Evolutionary conservation across 53 echinoderm and acorn worm genomes (phyloP).

Genomic region (Temnopleurus reevesii): DNA sequence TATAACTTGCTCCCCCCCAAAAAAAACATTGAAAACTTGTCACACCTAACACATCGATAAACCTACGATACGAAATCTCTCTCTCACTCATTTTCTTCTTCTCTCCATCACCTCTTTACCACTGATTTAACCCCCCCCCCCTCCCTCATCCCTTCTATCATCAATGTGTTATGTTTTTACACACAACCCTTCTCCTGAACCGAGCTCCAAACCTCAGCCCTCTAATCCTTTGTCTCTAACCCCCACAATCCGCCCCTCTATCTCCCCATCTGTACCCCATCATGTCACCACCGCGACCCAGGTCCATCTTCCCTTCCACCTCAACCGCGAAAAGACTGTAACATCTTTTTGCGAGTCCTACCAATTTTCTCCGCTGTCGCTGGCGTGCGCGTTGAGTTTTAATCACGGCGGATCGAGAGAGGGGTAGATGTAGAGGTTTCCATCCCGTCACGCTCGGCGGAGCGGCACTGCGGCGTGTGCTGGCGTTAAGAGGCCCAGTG

Average conservation of each 20-base stretch:
- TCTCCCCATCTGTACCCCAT: not conserved
- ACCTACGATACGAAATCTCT: not conserved
- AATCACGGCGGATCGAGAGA: constrained; percentile 16
- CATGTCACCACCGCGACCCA: not conserved
- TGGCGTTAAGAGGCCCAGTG: not conserved
- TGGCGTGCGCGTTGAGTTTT: not conserved
- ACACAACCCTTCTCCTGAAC: too few relatives aligned
- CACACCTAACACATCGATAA: too few relatives aligned
- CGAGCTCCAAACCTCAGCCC: too few relatives aligned
- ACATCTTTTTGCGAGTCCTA: constrained; percentile 32
- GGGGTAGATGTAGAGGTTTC: constrained; percentile 10
- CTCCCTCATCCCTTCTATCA: not conserved
- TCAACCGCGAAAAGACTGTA: constrained; percentile 51
- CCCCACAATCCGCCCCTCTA: not conserved
- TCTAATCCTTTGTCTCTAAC: too few relatives aligned
- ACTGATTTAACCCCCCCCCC: not conserved
- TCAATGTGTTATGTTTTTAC: too few relatives aligned
- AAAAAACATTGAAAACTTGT: too few relatives aligned
- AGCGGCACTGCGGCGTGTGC: constrained; percentile 15
- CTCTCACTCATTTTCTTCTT: not conserved
- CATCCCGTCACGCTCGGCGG: constrained; percentile 23
- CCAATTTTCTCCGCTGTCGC: constrained; percentile 49
- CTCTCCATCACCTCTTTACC: not conserved
- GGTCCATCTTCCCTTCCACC: not conserved
- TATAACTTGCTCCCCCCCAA: too few relatives aligned